A percentile compares a stretch with the other conserved stretches of the same genome.
Conservation (phyloP, 2,113 vertebrate species). For the Carettochelys insculpta region DNA sequence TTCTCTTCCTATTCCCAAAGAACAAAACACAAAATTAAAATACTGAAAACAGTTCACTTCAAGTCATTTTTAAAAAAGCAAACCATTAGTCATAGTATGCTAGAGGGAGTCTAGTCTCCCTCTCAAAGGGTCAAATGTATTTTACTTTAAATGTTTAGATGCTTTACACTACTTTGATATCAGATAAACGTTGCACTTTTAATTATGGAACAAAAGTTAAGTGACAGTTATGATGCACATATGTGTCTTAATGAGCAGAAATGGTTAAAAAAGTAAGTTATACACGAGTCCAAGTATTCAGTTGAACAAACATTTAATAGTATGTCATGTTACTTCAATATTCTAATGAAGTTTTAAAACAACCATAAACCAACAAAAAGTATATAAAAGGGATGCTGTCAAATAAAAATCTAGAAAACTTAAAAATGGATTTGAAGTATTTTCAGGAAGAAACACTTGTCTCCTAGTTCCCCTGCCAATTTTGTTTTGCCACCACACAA, state of each 20-base stretch:
- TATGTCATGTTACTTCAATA: neutral
- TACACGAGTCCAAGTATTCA: neutral
- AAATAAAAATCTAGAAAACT: neutral
- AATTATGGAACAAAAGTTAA: neutral
- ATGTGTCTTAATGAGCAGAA: neutral
- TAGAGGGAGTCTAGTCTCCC: neutral
- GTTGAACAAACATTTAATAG: neutral
- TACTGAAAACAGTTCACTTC: neutral
- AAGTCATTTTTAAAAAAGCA: neutral
- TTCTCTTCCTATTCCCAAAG: neutral
- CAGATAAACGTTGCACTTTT: neutral
- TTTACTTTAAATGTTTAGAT: neutral
- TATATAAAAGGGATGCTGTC: neutral
- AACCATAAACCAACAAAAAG: neutral
- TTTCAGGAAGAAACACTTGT: neutral
- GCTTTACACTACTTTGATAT: neutral
- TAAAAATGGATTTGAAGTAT: neutral
- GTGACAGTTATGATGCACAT: neutral
- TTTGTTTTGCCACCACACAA: neutral
- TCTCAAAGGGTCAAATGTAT: neutral
- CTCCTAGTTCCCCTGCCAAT: rapidly evolving
- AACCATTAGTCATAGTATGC: neutral
- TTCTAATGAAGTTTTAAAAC: neutral
- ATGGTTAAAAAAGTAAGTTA: neutral
- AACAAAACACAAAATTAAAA: neutral